Base-by-base conservation (phyloP, 64 coral and sea anemone genomes). In the Actinia equina region DNA sequence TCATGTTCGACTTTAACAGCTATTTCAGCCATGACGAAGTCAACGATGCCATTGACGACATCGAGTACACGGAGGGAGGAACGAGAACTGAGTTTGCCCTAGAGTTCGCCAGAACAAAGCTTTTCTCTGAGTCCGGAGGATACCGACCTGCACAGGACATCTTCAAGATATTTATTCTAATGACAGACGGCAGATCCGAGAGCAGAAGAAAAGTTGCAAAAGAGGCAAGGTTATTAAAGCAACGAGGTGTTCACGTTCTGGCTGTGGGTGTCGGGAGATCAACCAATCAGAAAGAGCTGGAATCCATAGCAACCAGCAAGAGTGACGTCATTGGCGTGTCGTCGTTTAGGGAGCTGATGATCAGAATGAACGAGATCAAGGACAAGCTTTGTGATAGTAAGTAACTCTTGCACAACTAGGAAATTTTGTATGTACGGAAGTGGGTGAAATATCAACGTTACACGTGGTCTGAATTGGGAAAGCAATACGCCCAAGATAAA, bases 341-440 rank as follows among this genome's bases (percentile, higher is more conserved):
- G 19, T 91, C 89, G 78, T 91, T 91, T 43, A 43, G 44, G 45
- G 27, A 76, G 17, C 78, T 91, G 52, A 91, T 81, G 76, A 91
- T 43, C 26, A 86, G 85, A 22, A 85, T 91, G 30, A 49, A 15
- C 54, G 55, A 51, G 44, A 82, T 85, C 15, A 91, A 87, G 43
- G 84, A 91, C 56, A 91, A 62, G 17, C 71, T 91, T 62, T 91
- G 89, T 23, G 89, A 79, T 52, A 85, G 89, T 91, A 52, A 91
- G 89, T 81, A 13, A 82, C n/a, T 51, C 6, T 65, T 65, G 11
- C 17, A 42, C 37, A 14, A 16, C 55, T 12, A 12, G 6, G 10
- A 12, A 57, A 57, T 57, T 12, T 16, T 57, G 55, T 8, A 54
- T 54, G 52, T 6, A 6, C 52, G 12, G 30, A 37, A 37, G 30